A percentile compares a stretch with the other conserved stretches of the same genome.
Conservation (phyloP, 2,113 vertebrate genomes). For the Saccopteryx bilineata region DNA sequence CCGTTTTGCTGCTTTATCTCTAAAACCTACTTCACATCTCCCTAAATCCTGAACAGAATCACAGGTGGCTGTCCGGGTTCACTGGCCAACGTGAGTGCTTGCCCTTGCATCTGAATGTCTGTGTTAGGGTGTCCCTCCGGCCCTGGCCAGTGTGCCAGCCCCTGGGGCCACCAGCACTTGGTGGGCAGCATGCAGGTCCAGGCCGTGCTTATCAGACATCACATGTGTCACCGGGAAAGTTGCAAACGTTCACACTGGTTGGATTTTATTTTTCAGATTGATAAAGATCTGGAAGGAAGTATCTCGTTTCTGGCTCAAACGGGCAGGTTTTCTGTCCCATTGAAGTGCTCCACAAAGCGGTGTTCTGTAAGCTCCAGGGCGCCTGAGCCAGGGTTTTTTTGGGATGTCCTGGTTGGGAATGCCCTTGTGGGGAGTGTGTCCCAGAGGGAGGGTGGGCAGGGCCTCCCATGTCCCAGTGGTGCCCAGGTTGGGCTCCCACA, state of each 20-base stretch:
- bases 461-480: too few relatives aligned
- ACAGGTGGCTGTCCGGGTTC: fast-evolving
- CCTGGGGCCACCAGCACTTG: background rate
- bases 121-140: fast-evolving
- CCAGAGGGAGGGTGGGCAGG: background rate
- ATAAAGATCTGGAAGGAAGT: conserved; percentile 93
- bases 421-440: fast-evolving
- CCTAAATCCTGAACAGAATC: fast-evolving
- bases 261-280: conserved; percentile 86
- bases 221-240: fast-evolving
- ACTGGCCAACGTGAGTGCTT: fast-evolving
- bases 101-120: fast-evolving
- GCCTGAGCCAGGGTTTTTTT: fast-evolving
- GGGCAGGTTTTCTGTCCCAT: conserved; percentile 91
- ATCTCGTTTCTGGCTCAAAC: conserved; percentile 91
- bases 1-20: background rate
- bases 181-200: fast-evolving
- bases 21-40: fast-evolving
- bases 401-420: background rate
- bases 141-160: background rate
- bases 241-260: fast-evolving
- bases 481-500: background rate
- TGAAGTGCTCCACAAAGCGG: conserved; percentile 94
- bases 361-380: conserved; percentile 90
- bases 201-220: fast-evolving